A percentile compares a stretch with the other conserved stretches of the same genome.
Conservation (phyloP, 2,113 vertebrate species). For the Rafetus swinhoei region DNA sequence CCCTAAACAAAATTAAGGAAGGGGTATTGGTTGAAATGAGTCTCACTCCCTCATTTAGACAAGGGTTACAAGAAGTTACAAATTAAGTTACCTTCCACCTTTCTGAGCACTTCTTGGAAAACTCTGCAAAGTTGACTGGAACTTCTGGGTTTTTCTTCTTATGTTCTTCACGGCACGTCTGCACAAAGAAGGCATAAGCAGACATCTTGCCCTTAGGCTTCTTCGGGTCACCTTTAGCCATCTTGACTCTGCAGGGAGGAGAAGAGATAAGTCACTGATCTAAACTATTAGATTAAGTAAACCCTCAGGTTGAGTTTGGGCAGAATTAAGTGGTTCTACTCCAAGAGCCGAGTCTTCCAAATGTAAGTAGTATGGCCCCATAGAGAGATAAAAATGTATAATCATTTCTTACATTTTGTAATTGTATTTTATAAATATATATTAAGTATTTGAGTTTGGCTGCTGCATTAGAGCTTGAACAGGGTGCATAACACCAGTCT, state of each 20-base stretch:
- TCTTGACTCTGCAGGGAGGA: slow-evolving; percentile 67
- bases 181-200: slow-evolving; percentile 91
- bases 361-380: background rate
- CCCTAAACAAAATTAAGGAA: background rate
- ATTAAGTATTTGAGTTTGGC: slow-evolving; percentile 19
- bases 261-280: accelerated
- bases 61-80: accelerated
- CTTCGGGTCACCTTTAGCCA: slow-evolving; percentile 92
- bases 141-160: slow-evolving; percentile 91
- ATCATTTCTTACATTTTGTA: background rate
- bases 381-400: too few species aligned
- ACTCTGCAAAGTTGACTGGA: slow-evolving; percentile 90
- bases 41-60: background rate
- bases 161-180: slow-evolving; percentile 90
- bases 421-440: background rate
- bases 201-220: slow-evolving; percentile 94
- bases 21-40: background rate
- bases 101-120: slow-evolving; percentile 91
- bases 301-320: background rate
- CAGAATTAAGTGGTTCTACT: background rate
- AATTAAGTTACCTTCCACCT: slow-evolving; percentile 80
- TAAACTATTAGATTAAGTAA: accelerated
- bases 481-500: background rate
- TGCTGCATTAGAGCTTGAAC: background rate
- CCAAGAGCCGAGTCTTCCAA: background rate